Conservation (phyloP, 2,113 vertebrate genomes). For the Esox niger region DNA sequence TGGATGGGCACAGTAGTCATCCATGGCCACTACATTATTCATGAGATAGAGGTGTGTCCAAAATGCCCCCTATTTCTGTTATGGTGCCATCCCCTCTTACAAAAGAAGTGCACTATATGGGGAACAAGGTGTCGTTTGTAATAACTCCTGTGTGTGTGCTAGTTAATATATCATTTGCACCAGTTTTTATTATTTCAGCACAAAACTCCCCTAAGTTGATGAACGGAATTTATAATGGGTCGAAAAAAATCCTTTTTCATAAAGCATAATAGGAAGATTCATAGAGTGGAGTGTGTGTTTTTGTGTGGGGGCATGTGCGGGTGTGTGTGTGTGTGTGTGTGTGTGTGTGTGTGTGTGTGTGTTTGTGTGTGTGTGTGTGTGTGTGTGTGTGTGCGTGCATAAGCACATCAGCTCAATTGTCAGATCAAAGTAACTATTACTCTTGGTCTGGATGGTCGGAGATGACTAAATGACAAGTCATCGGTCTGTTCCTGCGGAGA, state of each 20-base stretch:
- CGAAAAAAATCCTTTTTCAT: neutral
- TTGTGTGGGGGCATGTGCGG: conserved; percentile 38
- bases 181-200: conserved; percentile 36
- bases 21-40: too few relatives aligned
- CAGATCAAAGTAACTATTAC: conserved; percentile 58
- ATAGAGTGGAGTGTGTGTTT: conserved; percentile 28
- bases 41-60: too few relatives aligned
- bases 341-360: conserved; percentile 38
- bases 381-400: too few relatives aligned
- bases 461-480: conserved; percentile 47
- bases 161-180: too few relatives aligned
- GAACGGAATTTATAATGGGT: conserved; percentile 4
- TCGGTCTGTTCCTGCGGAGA: conserved; percentile 37
- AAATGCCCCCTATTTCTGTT: too few relatives aligned
- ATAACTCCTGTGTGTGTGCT: too few relatives aligned
- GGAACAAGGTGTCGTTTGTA: too few relatives aligned
- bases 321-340: too few relatives aligned
- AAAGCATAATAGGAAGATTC: conserved; percentile 27
- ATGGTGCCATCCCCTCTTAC: too few relatives aligned
- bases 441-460: conserved; percentile 26
- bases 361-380: too few relatives aligned
- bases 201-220: conserved; percentile 9
- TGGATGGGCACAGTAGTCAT: too few relatives aligned
- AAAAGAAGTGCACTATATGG: too few relatives aligned
- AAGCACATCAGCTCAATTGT: conserved; percentile 44